Conservation (phyloP, 2,113 vertebrate genomes). For the Pardalotus punctatus region DNA sequence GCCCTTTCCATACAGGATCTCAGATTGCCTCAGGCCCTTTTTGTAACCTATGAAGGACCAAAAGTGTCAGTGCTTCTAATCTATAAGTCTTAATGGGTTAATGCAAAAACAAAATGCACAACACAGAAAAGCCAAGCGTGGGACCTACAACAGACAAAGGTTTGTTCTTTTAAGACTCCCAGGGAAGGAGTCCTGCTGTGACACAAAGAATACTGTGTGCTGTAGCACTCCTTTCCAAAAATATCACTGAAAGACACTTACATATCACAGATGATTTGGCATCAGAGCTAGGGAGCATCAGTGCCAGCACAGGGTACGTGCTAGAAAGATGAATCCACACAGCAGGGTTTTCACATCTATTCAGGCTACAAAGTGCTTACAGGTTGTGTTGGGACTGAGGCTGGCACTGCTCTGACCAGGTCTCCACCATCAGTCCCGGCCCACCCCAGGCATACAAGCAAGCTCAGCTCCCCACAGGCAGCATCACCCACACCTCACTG, state of each 20-base stretch:
- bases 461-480: constrained; percentile 24
- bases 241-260: constrained; percentile 19
- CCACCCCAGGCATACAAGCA: background rate
- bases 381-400: background rate
- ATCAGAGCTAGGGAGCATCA: constrained; percentile 24
- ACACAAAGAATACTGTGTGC: constrained; percentile 50
- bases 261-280: constrained; percentile 26
- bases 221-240: constrained; percentile 56
- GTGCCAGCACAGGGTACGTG: constrained; percentile 24
- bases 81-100: background rate
- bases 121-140: constrained; percentile 16
- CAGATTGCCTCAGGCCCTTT: constrained; percentile 38
- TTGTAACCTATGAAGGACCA: constrained; percentile 12
- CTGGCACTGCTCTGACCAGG: background rate
- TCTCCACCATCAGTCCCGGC: background rate
- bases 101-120: background rate
- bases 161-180: constrained; percentile 31
- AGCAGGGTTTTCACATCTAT: background rate
- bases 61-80: constrained; percentile 65
- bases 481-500: background rate
- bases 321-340: background rate
- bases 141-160: background rate
- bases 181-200: constrained; percentile 52
- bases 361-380: constrained; percentile 41
- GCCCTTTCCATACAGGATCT: constrained; percentile 1